phyloP scores from a whole-genome alignment of 2,113 vertebrate species.

The Harpagus bidentatus region DNA sequence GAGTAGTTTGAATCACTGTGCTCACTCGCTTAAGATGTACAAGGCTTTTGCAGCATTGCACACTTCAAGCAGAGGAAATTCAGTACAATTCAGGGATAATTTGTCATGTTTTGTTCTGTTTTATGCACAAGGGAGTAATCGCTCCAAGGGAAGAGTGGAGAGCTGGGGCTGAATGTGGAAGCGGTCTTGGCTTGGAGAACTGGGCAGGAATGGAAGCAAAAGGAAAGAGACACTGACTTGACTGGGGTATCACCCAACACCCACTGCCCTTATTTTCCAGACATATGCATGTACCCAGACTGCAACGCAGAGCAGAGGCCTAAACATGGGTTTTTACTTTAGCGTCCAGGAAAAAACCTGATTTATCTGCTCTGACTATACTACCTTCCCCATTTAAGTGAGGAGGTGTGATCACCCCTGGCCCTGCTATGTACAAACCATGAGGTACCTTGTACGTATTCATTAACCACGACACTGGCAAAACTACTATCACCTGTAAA shows the following conservation, averaged over 20 bases:
- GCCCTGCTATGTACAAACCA: neutral
- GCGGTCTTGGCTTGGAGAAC: neutral
- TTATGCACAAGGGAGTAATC: neutral
- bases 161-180: neutral
- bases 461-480: neutral
- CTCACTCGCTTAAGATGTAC: fast-evolving
- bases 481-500: neutral
- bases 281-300: neutral
- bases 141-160: neutral
- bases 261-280: neutral
- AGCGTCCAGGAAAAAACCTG: neutral
- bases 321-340: neutral
- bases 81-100: neutral
- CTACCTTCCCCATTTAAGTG: neutral
- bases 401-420: neutral
- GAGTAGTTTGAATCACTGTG: neutral
- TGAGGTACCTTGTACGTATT: neutral
- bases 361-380: neutral
- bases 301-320: neutral
- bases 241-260: neutral
- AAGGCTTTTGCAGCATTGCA: neutral
- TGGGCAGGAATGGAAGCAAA: neutral
- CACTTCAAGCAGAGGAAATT: neutral
- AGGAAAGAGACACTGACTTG: fast-evolving
- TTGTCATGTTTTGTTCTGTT: neutral